Conservation (phyloP, 2,113 vertebrate species). For the Scomber japonicus region DNA sequence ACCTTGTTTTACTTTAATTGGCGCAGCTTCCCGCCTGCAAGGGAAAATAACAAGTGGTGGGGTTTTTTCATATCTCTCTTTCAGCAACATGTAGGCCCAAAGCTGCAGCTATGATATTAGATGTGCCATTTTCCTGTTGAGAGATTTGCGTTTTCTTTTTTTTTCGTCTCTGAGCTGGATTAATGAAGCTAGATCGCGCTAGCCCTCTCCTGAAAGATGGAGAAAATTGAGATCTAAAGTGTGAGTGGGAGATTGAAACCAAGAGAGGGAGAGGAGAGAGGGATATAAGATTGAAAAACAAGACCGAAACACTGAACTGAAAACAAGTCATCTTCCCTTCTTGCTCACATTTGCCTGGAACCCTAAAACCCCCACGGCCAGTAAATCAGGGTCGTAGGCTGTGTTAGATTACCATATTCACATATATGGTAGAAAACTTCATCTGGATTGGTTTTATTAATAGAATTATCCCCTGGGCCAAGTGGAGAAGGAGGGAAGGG, state of each 20-base stretch:
- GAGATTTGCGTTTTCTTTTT: constrained; percentile 29
- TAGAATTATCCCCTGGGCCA: constrained; percentile 51
- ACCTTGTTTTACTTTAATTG: constrained; percentile 72
- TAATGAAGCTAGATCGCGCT: constrained; percentile 53
- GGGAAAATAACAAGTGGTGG: constrained; percentile 40
- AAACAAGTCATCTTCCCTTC: constrained; percentile 13
- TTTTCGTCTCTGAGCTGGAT: constrained; percentile 41
- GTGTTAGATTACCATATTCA: constrained; percentile 65
- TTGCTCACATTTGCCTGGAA: constrained; percentile 23
- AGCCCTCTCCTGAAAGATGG: constrained; percentile 5
- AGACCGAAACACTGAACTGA: neutral
- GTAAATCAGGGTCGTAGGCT: constrained; percentile 35
- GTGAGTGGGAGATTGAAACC: constrained; percentile 4
- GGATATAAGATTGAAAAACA: constrained; percentile 26
- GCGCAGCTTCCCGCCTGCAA: constrained; percentile 10
- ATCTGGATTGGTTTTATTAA: constrained; percentile 81
- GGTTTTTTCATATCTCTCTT: neutral
- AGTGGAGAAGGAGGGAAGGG: constrained; percentile 45
- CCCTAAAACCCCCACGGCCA: constrained; percentile 14
- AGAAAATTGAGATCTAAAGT: constrained; percentile 11
- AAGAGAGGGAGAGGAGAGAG: neutral
- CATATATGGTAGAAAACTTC: constrained; percentile 69
- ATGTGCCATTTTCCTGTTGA: constrained; percentile 33
- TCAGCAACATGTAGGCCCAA: constrained; percentile 27
- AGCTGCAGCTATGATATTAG: constrained; percentile 18